Evolutionary conservation across 2,113 vertebrate species (phyloP), one percentile per base, ranked within the genome.

Genomic region (Phalacrocorax aristotelis): DNA sequence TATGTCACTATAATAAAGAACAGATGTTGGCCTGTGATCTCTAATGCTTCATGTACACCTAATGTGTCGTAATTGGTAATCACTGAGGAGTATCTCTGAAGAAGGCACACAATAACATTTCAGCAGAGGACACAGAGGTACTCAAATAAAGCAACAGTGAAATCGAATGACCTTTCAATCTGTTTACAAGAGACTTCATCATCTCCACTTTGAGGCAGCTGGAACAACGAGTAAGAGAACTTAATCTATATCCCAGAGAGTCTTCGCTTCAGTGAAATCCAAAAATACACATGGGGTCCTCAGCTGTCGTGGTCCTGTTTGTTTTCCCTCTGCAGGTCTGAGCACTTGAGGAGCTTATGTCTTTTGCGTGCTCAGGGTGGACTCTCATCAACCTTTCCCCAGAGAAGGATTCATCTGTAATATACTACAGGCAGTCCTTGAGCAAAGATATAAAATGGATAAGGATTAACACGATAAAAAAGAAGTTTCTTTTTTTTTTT

Each of bases 81-180:
- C 83, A 51, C 52, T 61, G 54, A 90, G 79, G 66, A 95, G 49
- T 34, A 6, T 40, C 84, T 72, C 65, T 90, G 81, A 75, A 74
- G 83, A 61, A 76, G 49, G 30, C 34, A 46, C 34, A 44, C 23
- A 65, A 20, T 49, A 91, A 61, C 54, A 42, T 69, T 95, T 79
- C 15, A 32, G 70, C 54, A 46, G 82, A 94, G 84, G 75, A 91
- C 78, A 79, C 16, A 60, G 42, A 89, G n/a, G 42, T 64, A 68
- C 83, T 89, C 48, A 83, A 49, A 83, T 23, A 91, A 92, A 91
- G 29, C 48, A 79, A 75, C 66, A 36, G 16, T 95, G 84, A 91
- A 94, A 91, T 80, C 61, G 91, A 96, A 90, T 83, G 90, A 91
- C 87, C 87, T 93, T 94, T 91, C 91, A 87, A 52, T 93, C 87